These are phyloP conservation scores for Menidia menidia DNA, from an alignment of 2,797 vertebrate species.

Conservation along the genomic window DNA sequence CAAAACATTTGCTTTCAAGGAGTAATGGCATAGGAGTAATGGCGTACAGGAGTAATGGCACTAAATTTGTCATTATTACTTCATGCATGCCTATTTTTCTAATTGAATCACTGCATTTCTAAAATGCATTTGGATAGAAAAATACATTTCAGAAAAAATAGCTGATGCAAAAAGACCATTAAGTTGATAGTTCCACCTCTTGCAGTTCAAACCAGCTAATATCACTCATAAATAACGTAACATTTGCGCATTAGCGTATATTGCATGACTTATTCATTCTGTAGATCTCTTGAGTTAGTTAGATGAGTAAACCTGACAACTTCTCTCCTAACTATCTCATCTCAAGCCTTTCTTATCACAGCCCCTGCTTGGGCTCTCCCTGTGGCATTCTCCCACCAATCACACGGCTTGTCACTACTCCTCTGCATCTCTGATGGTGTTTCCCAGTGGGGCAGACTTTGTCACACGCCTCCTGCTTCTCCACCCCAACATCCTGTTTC, in stretches of 20 bases:
- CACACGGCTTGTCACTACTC: conserved; percentile 30
- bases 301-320: conserved; percentile 41
- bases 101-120: background rate
- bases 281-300: conserved; percentile 30
- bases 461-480: conserved; percentile 37
- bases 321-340: conserved; percentile 35
- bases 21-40: background rate
- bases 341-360: conserved; percentile 23
- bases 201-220: conserved; percentile 16
- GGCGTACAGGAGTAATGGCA: too few species aligned
- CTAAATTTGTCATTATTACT: too few species aligned
- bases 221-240: conserved; percentile 37
- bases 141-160: background rate
- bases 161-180: background rate
- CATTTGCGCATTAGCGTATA: conserved; percentile 23
- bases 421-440: conserved; percentile 13
- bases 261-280: conserved; percentile 40
- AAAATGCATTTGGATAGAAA: background rate
- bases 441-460: conserved; percentile 23
- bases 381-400: conserved; percentile 23
- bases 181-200: conserved; percentile 13
- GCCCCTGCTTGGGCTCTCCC: conserved; percentile 32
- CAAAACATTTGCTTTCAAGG: background rate
- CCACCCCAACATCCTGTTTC: conserved; percentile 23
- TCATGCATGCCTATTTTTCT: background rate